phyloP scores from a whole-genome alignment of 2,797 vertebrate genomes.

The Sebastolobus alascanus region DNA sequence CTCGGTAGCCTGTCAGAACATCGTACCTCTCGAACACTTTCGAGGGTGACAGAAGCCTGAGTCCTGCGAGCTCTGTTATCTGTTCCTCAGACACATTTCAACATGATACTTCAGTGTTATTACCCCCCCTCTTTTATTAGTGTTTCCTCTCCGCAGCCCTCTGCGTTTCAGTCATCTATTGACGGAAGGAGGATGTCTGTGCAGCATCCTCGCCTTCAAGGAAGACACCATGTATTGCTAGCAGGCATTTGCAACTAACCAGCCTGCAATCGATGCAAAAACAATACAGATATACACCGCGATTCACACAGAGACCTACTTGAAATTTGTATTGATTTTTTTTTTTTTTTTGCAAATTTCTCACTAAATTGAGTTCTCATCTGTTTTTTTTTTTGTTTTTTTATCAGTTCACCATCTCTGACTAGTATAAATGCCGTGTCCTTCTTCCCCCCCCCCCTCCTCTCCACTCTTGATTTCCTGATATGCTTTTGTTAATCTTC shows the following conservation, averaged over 20 bases:
- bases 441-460: not conserved
- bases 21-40: slow-evolving; percentile 4
- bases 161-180: not conserved
- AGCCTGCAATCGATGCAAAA: not conserved
- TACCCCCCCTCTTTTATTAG: slow-evolving; percentile 20
- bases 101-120: slow-evolving; percentile 6
- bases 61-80: slow-evolving; percentile 3
- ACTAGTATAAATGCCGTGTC: not conserved
- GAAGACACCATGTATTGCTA: not conserved
- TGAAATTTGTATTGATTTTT: not conserved
- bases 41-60: not conserved
- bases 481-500: slow-evolving; percentile 1
- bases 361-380: not conserved
- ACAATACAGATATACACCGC: not conserved
- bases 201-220: slow-evolving; percentile 28
- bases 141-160: slow-evolving; percentile 8
- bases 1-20: slow-evolving; percentile 20
- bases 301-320: not conserved
- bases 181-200: slow-evolving; percentile 42
- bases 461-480: not conserved
- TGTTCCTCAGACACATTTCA: slow-evolving; percentile 25
- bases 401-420: not conserved
- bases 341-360: not conserved
- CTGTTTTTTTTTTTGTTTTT: not conserved
- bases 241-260: not conserved